phyloP scores from a whole-genome alignment of 2,113 vertebrate species.

The Bubo blakistoni region DNA sequence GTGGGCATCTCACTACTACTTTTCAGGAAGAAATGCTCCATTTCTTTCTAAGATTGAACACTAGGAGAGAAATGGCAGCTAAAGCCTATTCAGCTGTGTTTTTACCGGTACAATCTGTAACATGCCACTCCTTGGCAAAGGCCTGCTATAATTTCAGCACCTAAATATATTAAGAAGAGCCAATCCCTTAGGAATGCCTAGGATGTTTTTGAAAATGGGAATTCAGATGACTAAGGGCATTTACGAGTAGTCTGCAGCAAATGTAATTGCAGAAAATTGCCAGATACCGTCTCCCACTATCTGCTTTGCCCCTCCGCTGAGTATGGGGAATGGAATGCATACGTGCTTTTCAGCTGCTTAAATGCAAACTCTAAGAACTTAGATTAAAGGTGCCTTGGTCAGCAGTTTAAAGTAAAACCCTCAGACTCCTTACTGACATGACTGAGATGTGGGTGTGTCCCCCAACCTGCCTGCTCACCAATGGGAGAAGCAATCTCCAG shows the following conservation, averaged over 20 bases:
- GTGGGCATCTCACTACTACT: background rate
- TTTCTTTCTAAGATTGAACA: background rate
- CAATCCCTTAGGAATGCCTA: background rate
- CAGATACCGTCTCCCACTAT: background rate
- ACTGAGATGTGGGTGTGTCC: background rate
- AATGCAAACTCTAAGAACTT: background rate
- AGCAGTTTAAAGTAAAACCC: conserved; percentile 11
- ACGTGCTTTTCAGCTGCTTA: background rate
- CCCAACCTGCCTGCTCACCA: conserved; percentile 19
- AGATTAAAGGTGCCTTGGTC: background rate
- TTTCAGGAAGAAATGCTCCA: conserved; percentile 4
- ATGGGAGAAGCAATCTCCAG: background rate
- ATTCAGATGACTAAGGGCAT: background rate
- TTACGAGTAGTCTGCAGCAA: background rate
- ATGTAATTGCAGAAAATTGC: conserved; percentile 10
- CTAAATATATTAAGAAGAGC: background rate
- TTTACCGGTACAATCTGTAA: background rate
- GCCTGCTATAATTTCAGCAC: background rate
- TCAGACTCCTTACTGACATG: background rate
- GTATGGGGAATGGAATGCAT: background rate
- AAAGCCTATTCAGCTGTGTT: background rate
- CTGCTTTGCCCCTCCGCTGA: conserved; percentile 12
- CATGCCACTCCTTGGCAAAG: background rate
- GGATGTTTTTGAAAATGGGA: background rate
- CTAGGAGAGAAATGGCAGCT: background rate